Evolutionary conservation across 2,797 vertebrate genomes (phyloP).

Genomic region (Benthosema pterotum): DNA sequence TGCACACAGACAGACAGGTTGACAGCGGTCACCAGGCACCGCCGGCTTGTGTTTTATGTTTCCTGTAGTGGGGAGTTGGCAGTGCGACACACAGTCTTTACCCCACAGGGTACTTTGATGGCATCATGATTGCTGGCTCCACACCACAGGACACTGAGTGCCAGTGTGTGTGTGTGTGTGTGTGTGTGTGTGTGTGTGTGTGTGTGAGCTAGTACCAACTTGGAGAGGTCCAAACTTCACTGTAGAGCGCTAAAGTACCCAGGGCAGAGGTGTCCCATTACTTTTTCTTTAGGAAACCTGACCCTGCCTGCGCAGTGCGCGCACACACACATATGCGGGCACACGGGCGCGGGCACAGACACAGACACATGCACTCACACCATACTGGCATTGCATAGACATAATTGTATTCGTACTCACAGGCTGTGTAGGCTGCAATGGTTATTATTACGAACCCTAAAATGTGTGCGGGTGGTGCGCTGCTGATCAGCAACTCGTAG

Average conservation of each 20-base stretch:
- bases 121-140: conserved; percentile 16
- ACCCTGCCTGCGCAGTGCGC: too few relatives aligned
- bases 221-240: conserved; percentile 1
- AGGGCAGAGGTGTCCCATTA: not conserved
- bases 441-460: conserved; percentile 16
- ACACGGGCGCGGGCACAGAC: too few relatives aligned
- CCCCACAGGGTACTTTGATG: conserved; percentile 22
- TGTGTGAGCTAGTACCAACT: not conserved
- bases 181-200: conserved; percentile 5
- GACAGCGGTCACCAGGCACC: conserved; percentile 8
- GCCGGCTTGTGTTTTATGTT: conserved; percentile 52
- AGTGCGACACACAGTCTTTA: conserved; percentile 18
- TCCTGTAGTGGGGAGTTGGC: conserved; percentile 30
- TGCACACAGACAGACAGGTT: conserved; percentile 60
- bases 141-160: conserved; percentile 4
- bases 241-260: not conserved
- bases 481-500: conserved; percentile 30
- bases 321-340: too few relatives aligned
- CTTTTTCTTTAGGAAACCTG: not conserved
- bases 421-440: not conserved
- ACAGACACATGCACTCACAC: too few relatives aligned
- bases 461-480: conserved; percentile 23
- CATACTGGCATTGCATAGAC: too few relatives aligned
- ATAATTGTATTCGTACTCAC: too few relatives aligned
- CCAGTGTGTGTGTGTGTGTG: conserved; percentile 9